These are phyloP conservation scores for Scaeva pyrastri DNA, from an alignment of 2,888 invertebrate genomes.

Conservation along the genomic window DNA sequence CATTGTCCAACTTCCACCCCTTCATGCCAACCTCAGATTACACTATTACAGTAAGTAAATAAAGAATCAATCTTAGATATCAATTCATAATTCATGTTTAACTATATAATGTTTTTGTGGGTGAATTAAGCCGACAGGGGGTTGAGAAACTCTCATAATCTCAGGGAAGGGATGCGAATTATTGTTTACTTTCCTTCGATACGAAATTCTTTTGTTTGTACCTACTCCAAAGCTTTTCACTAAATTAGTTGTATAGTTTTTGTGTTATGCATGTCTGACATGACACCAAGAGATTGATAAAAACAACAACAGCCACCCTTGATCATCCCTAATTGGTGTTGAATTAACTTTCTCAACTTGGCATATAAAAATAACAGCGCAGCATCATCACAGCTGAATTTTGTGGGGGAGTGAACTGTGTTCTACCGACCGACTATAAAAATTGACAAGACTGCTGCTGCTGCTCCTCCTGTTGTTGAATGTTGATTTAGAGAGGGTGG, in stretches of 20 bases:
- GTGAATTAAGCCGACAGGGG: slow-evolving; percentile 61
- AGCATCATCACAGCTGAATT: slow-evolving; percentile 56
- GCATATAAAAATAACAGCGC: slow-evolving; percentile 68
- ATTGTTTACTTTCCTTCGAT: slow-evolving; percentile 56
- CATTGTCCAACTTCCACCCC: slow-evolving; percentile 54
- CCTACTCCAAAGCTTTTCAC: slow-evolving; percentile 60
- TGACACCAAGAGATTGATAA: slow-evolving; percentile 44
- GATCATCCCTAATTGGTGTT: slow-evolving; percentile 84
- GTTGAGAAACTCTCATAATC: slow-evolving; percentile 19
- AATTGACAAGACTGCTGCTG: slow-evolving; percentile 16
- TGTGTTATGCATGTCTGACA: slow-evolving; percentile 43
- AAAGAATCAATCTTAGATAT: slow-evolving; percentile 82
- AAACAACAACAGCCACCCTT: slow-evolving; percentile 64
- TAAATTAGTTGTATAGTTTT: slow-evolving; percentile 66
- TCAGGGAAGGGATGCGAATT: slow-evolving; percentile 52
- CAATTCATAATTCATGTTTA: slow-evolving; percentile 84
- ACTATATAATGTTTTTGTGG: slow-evolving; percentile 72
- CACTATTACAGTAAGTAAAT: slow-evolving; percentile 54
- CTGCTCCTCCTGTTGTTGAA: slow-evolving; percentile 33
- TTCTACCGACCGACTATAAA: neutral
- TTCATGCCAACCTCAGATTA: slow-evolving; percentile 25
- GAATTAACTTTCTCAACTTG: slow-evolving; percentile 81
- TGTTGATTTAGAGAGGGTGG: slow-evolving; percentile 52
- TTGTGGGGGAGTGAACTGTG: slow-evolving; percentile 61
- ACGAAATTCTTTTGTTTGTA: slow-evolving; percentile 27